Base-by-base conservation (phyloP, 2,797 vertebrate genomes). In the Mareca strepera region DNA sequence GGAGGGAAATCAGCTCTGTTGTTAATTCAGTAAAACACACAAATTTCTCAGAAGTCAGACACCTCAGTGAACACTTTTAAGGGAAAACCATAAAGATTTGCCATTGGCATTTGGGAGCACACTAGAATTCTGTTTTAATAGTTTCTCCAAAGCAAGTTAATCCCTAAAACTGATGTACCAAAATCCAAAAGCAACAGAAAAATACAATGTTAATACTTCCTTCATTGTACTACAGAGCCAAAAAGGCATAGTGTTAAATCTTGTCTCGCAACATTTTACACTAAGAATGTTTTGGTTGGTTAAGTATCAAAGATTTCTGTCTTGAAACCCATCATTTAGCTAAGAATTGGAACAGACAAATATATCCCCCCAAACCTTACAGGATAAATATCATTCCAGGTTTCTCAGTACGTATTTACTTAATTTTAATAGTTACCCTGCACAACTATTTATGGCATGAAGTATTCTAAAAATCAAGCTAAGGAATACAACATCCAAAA, bases 11-110 rank as follows among this genome's bases (percentile, higher is more conserved):
- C 81, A 84, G 72, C 33, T 68, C 58, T 64, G 72, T 37, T 68
- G 82, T 85, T 74, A 92, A 93, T 94, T 87, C 75, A 92, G 75
- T 82, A 74, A 74, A 94, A 48, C 2, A 2, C 55, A 79, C 10
- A 67, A 8, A 88, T 92, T 90, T 90, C 80, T 81, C 90, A n/a
- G 20, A 88, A 91, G 83, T 85, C 81, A 70, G 86, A 70, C 60
- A 92, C 35, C 17, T 15, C 2, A 78, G 66, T 52, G 72, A 92
- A 92, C 29, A 7, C 17, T 79, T 43, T 44, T 60, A 64, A 73
- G 66, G 46, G 35, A 85, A 80, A 89, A 16, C 16, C 72, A 64
- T 69, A 44, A 80, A 88, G 56, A 74, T 7, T 58, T 79, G 44
- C 48, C 64, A 58, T 26, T 93, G 78, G 8, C 33, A 75, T 44